Conservation (phyloP, 2,888 invertebrate species). For the Anoncus sp. region DNA sequence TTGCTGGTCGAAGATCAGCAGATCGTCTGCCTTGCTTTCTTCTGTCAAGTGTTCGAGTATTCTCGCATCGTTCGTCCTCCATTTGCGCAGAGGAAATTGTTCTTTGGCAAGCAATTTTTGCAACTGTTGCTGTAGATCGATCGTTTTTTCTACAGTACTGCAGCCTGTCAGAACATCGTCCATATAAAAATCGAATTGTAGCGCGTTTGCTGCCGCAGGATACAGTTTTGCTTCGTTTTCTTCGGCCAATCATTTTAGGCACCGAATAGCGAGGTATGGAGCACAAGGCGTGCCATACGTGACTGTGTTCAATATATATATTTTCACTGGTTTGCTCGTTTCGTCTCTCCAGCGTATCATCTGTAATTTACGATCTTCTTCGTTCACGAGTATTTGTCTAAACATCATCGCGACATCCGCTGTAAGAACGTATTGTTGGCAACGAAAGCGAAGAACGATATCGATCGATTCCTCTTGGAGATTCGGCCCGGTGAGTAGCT, state of each 20-base stretch:
- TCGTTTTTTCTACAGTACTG: constrained; percentile 46
- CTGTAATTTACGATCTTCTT: too few relatives aligned
- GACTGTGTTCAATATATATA: constrained; percentile 42
- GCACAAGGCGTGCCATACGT: constrained; percentile 47
- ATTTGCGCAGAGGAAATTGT: constrained; percentile 41
- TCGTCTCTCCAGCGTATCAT: too few relatives aligned
- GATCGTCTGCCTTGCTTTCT: constrained; percentile 23
- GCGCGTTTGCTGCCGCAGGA: constrained; percentile 12
- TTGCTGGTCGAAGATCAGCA: constrained; percentile 35
- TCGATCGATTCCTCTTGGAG: too few relatives aligned
- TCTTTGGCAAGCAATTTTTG: constrained; percentile 23
- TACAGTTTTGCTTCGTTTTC: constrained; percentile 40
- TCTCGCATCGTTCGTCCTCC: constrained; percentile 29
- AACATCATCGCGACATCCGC: too few relatives aligned
- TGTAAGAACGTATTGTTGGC: too few relatives aligned
- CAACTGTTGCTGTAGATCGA: constrained; percentile 63
- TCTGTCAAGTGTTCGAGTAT: constrained; percentile 34
- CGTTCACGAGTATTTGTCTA: too few relatives aligned
- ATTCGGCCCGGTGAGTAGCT: too few relatives aligned
- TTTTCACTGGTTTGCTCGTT: too few relatives aligned
- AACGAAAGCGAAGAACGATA: too few relatives aligned
- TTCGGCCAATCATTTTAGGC: constrained; percentile 49
- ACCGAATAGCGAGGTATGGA: constrained; percentile 46
- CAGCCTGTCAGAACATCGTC: constrained; percentile 51
- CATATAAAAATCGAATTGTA: constrained; percentile 50